Evolutionary conservation across 2,888 invertebrate species (phyloP).

Genomic region (Cataglyphis altisquamis): DNA sequence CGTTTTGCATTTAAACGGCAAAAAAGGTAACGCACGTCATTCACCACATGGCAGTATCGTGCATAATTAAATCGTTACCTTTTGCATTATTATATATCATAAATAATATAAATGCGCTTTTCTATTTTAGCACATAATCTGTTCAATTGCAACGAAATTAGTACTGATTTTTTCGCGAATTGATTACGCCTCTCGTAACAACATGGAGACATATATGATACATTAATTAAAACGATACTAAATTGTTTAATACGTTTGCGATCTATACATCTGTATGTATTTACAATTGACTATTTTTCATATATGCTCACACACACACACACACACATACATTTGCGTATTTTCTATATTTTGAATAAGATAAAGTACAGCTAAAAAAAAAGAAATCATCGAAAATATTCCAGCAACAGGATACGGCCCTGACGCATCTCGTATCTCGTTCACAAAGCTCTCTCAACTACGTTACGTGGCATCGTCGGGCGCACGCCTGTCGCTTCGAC

Average conservation of each 20-base stretch:
- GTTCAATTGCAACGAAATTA: background rate
- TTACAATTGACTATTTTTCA: background rate
- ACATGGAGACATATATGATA: no score
- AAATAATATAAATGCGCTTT: background rate
- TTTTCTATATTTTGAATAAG: background rate
- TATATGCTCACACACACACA: background rate
- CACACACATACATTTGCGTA: no score
- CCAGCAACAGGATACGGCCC: constrained; percentile 41
- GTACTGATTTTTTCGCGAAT: background rate
- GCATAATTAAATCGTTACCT: background rate
- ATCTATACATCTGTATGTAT: no score
- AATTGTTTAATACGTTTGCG: background rate
- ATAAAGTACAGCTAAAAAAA: background rate
- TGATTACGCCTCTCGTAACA: background rate
- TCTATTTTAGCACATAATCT: background rate
- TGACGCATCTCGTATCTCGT: constrained; percentile 52
- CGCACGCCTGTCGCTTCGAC: constrained; percentile 58
- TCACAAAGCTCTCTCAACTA: constrained; percentile 60
- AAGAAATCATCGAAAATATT: background rate
- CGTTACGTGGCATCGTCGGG: constrained; percentile 58
- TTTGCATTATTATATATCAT: background rate
- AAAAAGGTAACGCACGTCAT: constrained; percentile 43
- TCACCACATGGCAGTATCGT: constrained; percentile 42
- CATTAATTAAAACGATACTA: no score
- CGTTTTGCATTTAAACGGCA: constrained; percentile 41